Base-by-base conservation (phyloP, 2,113 vertebrate genomes). In the Ailurus styani region DNA sequence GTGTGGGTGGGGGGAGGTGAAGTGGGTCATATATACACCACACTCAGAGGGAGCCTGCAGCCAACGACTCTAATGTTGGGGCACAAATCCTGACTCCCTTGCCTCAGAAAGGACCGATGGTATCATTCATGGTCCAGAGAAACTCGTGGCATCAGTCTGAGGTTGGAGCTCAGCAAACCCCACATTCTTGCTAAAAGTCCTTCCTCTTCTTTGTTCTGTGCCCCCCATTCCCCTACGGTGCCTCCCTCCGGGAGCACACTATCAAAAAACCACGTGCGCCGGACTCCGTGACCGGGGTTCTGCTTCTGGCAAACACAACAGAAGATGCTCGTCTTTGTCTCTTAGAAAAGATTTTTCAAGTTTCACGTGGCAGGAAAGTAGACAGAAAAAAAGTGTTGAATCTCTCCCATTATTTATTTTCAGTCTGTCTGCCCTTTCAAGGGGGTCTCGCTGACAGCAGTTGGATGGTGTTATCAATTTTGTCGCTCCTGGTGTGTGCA, bases 151-250 rank as follows among this genome's bases (percentile, higher is more conserved):
- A 31, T 72, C n/a, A 8, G 25, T 42, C 23, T 21, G 27, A 47
- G 75, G 47, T 3, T 55, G 72, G 52, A 12, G 54, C 5, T 50
- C 37, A 20, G 34, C 2, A 8, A 50, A 55, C 37, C 17, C 2
- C 15, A 25, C 9, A 0, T 6, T 15, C 37, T 12, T 52, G 70
- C 45, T 75, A 62, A 2, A 7, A 15, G 29, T 20, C 31, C 54
- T 31, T 73, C 47, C 3, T 10, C 29, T 72, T 42, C 52, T 9
- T 42, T 31, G 18, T 45, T 55, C 15, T 0, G 0, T 15, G 20
- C 3, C n/a, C 47, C 34, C 31, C 21, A 1, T 6, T 85, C n/a
- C 42, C 52, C 9, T 1, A 10, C 2, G 3, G 45, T 1, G 21
- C 70, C 7, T 14, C 37, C 68, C 17, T 77, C 6, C 21, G 11